Percentiles rank a stretch among this genome's conserved stretches.
These are phyloP conservation scores for Oligia fasciuncula DNA, from an alignment of 2,888 invertebrate species.

Conservation along the genomic window DNA sequence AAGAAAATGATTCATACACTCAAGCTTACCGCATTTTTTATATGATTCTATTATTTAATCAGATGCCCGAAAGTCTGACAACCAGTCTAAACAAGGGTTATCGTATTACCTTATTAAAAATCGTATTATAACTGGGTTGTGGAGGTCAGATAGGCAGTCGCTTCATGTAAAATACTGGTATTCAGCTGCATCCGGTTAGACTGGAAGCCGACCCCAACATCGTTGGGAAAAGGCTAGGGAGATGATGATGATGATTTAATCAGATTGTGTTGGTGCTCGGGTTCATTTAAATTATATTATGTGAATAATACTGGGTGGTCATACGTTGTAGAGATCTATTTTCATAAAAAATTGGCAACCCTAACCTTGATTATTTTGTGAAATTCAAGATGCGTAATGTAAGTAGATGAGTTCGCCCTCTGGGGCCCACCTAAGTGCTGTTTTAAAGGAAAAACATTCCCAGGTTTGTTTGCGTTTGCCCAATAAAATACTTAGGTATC, in stretches of 20 bases:
- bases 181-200: too few relatives aligned
- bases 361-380: conserved; percentile 40
- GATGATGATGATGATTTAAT: background rate
- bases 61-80: too few relatives aligned
- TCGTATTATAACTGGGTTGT: too few relatives aligned
- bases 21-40: too few relatives aligned
- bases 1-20: background rate
- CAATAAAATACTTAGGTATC: conserved; percentile 29
- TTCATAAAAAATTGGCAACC: conserved; percentile 2
- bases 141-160: too few relatives aligned
- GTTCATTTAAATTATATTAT: background rate
- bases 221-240: too few relatives aligned
- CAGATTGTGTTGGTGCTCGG: too few relatives aligned
- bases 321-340: background rate
- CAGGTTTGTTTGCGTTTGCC: conserved; percentile 23
- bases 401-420: conserved; percentile 34
- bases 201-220: too few relatives aligned
- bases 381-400: conserved; percentile 45
- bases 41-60: background rate
- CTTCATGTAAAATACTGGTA: too few relatives aligned
- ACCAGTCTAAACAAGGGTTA: too few relatives aligned
- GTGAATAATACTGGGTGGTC: background rate
- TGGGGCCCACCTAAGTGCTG: conserved; percentile 33
- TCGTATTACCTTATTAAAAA: too few relatives aligned
- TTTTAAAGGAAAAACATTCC: conserved; percentile 28